Evolutionary conservation across 2,888 invertebrate species (phyloP).

Genomic region (Tiliacea citrago): DNA sequence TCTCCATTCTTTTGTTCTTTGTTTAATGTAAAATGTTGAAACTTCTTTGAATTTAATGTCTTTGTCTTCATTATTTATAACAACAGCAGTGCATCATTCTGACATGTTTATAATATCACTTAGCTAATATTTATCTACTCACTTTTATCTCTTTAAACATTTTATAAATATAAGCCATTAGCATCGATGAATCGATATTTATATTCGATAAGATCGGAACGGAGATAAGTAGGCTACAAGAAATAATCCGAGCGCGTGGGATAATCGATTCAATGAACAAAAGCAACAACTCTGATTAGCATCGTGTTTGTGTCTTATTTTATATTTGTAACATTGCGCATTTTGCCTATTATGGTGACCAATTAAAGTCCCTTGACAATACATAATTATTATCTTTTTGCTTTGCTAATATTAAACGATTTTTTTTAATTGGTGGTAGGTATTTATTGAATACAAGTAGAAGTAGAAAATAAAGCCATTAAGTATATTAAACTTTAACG

Average conservation of each 20-base stretch:
- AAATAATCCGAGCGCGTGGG: conserved; percentile 80
- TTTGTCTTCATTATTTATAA: conserved; percentile 70
- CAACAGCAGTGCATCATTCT: conserved; percentile 57
- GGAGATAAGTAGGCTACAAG: conserved; percentile 76
- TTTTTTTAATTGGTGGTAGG: background rate
- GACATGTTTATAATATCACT: conserved; percentile 51
- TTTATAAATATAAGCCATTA: conserved; percentile 62
- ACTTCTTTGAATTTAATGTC: conserved; percentile 66
- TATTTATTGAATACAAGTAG: background rate
- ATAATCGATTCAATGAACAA: conserved; percentile 84
- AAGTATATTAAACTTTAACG: background rate
- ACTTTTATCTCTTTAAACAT: conserved; percentile 44
- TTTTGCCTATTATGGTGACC: conserved; percentile 47
- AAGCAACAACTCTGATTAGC: conserved; percentile 77
- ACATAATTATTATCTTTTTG: background rate
- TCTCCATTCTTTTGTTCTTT: conserved; percentile 69
- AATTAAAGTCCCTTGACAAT: conserved; percentile 29
- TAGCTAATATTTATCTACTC: conserved; percentile 49
- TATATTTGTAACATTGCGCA: conserved; percentile 67
- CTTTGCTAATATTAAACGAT: background rate
- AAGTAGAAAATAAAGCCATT: background rate
- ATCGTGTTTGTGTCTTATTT: conserved; percentile 77
- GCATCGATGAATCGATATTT: conserved; percentile 75
- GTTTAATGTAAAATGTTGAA: conserved; percentile 62
- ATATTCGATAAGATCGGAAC: conserved; percentile 77